phyloP scores from a whole-genome alignment of 2,113 vertebrate species.

The Phyllostomus hastatus region DNA sequence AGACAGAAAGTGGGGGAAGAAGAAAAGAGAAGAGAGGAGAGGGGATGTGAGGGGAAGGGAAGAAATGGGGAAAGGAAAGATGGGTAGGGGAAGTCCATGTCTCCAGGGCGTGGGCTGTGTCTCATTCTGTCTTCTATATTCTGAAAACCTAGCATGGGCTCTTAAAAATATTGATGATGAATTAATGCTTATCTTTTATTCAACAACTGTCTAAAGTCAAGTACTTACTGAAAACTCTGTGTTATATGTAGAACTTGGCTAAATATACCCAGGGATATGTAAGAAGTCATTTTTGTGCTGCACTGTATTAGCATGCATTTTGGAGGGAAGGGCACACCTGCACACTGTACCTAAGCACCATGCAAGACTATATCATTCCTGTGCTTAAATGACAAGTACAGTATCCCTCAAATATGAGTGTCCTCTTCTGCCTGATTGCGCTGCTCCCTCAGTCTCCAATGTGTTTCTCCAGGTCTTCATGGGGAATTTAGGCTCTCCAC shows the following conservation, averaged over 20 bases:
- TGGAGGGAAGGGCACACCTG: not conserved
- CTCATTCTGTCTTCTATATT: not conserved
- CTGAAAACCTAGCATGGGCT: not conserved
- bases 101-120: not conserved
- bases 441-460: rapidly evolving
- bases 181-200: not conserved
- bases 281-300: not conserved
- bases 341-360: not conserved
- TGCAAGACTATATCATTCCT: not conserved
- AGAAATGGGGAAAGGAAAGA: not conserved
- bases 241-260: not conserved
- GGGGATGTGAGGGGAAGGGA: no score
- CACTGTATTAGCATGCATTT: not conserved
- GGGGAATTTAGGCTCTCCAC: not conserved
- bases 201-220: not conserved
- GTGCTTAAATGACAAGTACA: not conserved
- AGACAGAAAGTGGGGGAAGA: not conserved
- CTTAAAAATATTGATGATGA: not conserved
- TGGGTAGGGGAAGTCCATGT: not conserved
- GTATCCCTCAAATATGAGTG: not conserved
- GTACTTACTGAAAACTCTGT: not conserved
- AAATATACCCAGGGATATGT: not conserved
- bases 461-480: rapidly evolving
- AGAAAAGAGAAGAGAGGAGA: not conserved
- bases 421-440: not conserved